Conservation (phyloP, 2,888 invertebrate species). For the Acleris sparsana region DNA sequence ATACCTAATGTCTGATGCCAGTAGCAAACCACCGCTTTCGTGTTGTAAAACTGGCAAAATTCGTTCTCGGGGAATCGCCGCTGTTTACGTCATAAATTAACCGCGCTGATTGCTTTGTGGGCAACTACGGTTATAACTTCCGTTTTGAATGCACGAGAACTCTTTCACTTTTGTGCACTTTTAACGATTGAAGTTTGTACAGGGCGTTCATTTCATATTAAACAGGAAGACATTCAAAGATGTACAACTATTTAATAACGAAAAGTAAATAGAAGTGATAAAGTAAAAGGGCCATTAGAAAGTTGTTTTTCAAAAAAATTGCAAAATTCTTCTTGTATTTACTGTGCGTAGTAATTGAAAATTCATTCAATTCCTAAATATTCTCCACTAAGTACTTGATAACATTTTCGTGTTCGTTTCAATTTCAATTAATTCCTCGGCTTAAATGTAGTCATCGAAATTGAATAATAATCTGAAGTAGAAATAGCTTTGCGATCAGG, state of each 20-base stretch:
- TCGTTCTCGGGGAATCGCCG: slow-evolving; percentile 44
- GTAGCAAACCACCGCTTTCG: slow-evolving; percentile 51
- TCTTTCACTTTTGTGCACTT: slow-evolving; percentile 14
- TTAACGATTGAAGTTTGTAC: background rate
- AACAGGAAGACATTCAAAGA: no score
- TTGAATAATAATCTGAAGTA: slow-evolving; percentile 29
- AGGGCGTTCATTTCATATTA: no score
- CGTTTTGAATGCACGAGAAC: slow-evolving; percentile 18
- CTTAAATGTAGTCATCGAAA: slow-evolving; percentile 7
- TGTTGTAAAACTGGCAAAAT: slow-evolving; percentile 46
- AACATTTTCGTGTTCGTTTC: slow-evolving; percentile 31
- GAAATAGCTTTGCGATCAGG: slow-evolving; percentile 8
- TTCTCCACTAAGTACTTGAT: slow-evolving; percentile 23
- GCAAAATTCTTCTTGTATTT: background rate
- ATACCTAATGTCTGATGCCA: slow-evolving; percentile 40
- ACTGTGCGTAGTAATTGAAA: slow-evolving; percentile 4
- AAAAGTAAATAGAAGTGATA: no score
- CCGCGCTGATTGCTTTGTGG: slow-evolving; percentile 50
- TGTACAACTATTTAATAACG: no score
- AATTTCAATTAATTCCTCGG: slow-evolving; percentile 29
- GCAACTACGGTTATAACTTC: slow-evolving; percentile 38
- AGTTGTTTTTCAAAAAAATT: background rate
- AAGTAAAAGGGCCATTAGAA: background rate
- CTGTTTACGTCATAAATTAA: slow-evolving; percentile 57
- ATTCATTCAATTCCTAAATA: slow-evolving; percentile 7